These are phyloP conservation scores for Zapornia atra DNA, from an alignment of 2,113 vertebrate genomes.

Conservation along the genomic window DNA sequence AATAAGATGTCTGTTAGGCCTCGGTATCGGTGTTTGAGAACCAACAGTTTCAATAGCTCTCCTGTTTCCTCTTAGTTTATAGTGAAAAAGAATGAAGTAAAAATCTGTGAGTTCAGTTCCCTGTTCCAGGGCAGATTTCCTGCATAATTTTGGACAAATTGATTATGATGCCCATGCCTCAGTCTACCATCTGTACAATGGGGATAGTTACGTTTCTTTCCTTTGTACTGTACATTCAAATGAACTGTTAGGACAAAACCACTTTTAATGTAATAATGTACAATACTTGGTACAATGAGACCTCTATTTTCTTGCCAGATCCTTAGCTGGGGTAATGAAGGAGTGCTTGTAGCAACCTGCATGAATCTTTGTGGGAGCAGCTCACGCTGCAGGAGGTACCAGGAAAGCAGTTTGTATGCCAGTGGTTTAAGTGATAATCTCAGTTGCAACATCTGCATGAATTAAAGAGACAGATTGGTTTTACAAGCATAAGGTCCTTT, in stretches of 20 bases:
- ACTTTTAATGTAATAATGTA: background rate
- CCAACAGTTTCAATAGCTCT: background rate
- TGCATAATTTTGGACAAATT: background rate
- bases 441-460: background rate
- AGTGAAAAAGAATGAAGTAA: background rate
- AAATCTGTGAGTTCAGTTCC: background rate
- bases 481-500: background rate
- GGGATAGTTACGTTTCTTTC: background rate
- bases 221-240: background rate
- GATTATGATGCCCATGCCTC: background rate
- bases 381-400: background rate
- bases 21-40: background rate
- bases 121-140: background rate
- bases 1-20: background rate
- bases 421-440: background rate
- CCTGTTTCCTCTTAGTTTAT: background rate
- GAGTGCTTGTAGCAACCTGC: slow-evolving; percentile 10
- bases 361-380: background rate
- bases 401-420: background rate
- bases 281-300: background rate
- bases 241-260: background rate
- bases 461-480: background rate
- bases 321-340: background rate
- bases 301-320: slow-evolving; percentile 10
- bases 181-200: background rate